Evolutionary conservation across 2,113 vertebrate species (phyloP).

Genomic region (Paedocypris sp.): DNA sequence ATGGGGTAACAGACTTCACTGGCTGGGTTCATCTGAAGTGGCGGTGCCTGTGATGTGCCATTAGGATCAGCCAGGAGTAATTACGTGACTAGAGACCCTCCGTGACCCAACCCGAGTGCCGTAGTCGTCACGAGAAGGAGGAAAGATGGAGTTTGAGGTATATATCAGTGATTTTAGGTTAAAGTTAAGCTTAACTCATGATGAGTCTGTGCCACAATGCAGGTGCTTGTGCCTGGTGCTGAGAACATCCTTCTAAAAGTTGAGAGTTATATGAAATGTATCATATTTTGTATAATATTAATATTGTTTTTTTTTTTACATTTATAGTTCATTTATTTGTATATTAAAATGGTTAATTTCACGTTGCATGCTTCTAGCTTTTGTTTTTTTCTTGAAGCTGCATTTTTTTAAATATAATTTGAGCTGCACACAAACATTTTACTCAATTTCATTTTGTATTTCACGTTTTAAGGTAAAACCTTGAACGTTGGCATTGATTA

Average conservation of each 20-base stretch:
- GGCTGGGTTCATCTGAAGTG: conserved; percentile 54
- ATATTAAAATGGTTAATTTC: too few relatives aligned
- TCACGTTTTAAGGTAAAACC: too few relatives aligned
- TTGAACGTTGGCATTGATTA: too few relatives aligned
- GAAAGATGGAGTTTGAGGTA: neutral
- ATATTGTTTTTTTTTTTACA: neutral
- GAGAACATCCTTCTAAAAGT: too few relatives aligned
- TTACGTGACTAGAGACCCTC: conserved; percentile 54
- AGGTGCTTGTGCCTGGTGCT: too few relatives aligned
- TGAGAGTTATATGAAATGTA: too few relatives aligned
- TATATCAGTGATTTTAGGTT: neutral
- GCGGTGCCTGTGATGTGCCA: conserved; percentile 61
- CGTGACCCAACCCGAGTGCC: conserved; percentile 8
- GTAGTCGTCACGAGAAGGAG: conserved; percentile 4
- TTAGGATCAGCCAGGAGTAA: conserved; percentile 68
- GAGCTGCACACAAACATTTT: too few relatives aligned
- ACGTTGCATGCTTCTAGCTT: too few relatives aligned
- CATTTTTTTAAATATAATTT: neutral
- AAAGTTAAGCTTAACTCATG: too few relatives aligned
- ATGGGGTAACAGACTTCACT: conserved; percentile 62
- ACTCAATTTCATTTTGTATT: too few relatives aligned
- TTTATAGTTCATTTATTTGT: neutral
- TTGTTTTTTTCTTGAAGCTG: neutral
- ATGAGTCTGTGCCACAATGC: too few relatives aligned
- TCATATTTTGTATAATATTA: neutral